Evolutionary conservation across 2,113 vertebrate species (phyloP).

Genomic region (Alosa alosa): DNA sequence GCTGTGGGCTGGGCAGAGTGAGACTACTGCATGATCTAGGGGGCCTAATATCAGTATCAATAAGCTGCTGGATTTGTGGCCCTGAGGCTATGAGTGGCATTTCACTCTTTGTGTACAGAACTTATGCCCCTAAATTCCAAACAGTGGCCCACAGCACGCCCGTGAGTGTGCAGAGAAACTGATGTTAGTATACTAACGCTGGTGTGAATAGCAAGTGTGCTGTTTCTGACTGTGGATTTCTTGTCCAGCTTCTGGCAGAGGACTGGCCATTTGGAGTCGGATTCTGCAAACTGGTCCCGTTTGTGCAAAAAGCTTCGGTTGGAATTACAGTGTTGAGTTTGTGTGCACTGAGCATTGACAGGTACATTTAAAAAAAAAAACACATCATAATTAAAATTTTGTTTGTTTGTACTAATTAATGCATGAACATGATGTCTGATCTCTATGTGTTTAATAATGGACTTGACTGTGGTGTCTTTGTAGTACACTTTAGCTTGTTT

Average conservation of each 20-base stretch:
- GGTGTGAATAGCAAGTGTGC: neutral
- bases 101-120: neutral
- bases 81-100: neutral
- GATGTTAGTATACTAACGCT: neutral
- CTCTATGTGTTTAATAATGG: too few species aligned
- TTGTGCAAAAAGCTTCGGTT: conserved; percentile 93
- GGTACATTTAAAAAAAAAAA: conserved; percentile 67
- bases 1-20: neutral
- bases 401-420: neutral
- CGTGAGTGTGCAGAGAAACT: neutral
- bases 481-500: too few species aligned
- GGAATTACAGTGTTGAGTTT: conserved; percentile 96
- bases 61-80: neutral
- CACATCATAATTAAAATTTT: neutral
- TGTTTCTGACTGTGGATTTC: conserved; percentile 8
- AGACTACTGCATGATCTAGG: neutral
- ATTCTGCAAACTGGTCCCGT: conserved; percentile 95
- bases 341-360: conserved; percentile 95
- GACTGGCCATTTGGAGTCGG: conserved; percentile 93
- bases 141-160: neutral
- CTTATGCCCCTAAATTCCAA: neutral
- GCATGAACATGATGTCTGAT: too few species aligned
- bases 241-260: conserved; percentile 81
- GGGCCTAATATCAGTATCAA: neutral
- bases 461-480: too few species aligned